Evolutionary conservation across 2,797 vertebrate species (phyloP), one percentile per base, ranked within the genome.

Genomic region (Mionectes olivaceus): DNA sequence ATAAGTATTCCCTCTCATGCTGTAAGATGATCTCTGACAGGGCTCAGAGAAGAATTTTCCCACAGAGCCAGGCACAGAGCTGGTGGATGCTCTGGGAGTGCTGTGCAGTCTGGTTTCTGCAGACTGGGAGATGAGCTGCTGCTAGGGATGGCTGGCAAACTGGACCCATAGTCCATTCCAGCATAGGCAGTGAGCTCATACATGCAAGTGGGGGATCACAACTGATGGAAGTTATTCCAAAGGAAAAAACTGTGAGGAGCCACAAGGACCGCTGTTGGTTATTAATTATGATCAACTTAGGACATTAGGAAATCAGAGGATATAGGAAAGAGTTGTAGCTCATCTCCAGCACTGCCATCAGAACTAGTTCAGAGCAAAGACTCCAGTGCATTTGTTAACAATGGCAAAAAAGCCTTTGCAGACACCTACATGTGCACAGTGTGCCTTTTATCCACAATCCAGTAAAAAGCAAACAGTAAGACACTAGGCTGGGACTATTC

Each of bases 21-120:
- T 4, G 57, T 81, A 94, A 95, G 84, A 88, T 44, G 90, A 94
- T 95, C 61, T 7, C 53, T 18, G 16, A 23, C 43, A 60, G 63
- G 76, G 76, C 91, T 88, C 19, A 0, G 33, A 44, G 73, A 77
- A 84, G 67, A 71, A 76, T 83, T 93, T 94, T 94, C 93, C 81
- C 94, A 89, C 82, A 64, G 49, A 83, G 50, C 21, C 32, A 35
- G 28, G 68, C 73, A 68, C 47, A 33, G 64, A 59, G 49, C 52
- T 50, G 32, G 73, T 75, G 89, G 91, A 87, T 33, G 57, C 44
- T 21, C 59, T 19, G 53, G 11, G 76, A 94, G 44, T 1, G 1
- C 63, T 35, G 65, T 11, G 32, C 61, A 33, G 23, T 9, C 32
- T 65, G 32, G 53, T 73, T 65, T 32, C 67, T 67, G 21, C 59